A percentile compares a stretch with the other conserved stretches of the same genome.
phyloP scores from a whole-genome alignment of 2,888 invertebrate species.

The Biston betularia region DNA sequence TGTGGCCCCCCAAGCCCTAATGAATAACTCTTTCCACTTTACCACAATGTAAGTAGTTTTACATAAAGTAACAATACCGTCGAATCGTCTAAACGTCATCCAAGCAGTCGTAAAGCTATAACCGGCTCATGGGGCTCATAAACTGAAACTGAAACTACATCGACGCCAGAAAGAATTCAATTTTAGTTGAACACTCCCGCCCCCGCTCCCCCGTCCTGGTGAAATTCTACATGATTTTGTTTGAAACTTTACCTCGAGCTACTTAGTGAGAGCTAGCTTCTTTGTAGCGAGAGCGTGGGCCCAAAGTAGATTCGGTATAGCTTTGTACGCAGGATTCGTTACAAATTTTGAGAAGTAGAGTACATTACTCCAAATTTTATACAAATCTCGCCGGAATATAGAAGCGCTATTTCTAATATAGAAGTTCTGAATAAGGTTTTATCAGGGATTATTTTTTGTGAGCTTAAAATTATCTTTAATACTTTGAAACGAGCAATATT shows the following conservation, averaged over 20 bases:
- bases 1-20: not conserved
- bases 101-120: constrained; percentile 44
- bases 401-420: too few relatives aligned
- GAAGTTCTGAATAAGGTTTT: too few relatives aligned
- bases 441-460: too few relatives aligned
- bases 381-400: too few relatives aligned
- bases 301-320: not conserved
- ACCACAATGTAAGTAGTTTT: constrained; percentile 29
- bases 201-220: constrained; percentile 4
- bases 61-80: constrained; percentile 21
- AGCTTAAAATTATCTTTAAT: too few relatives aligned
- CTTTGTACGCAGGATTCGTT: not conserved
- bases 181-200: constrained; percentile 43
- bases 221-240: constrained; percentile 46
- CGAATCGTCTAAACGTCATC: constrained; percentile 27
- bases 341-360: not conserved
- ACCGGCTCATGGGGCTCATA: constrained; percentile 46
- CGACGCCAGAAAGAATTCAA: constrained; percentile 49
- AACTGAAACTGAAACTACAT: constrained; percentile 50
- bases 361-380: too few relatives aligned
- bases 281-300: constrained; percentile 31
- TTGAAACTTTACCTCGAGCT: constrained; percentile 37
- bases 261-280: constrained; percentile 41
- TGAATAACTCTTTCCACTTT: not conserved
- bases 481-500: too few relatives aligned